Conservation (phyloP, 2,113 vertebrate species). For the Perca flavescens region DNA sequence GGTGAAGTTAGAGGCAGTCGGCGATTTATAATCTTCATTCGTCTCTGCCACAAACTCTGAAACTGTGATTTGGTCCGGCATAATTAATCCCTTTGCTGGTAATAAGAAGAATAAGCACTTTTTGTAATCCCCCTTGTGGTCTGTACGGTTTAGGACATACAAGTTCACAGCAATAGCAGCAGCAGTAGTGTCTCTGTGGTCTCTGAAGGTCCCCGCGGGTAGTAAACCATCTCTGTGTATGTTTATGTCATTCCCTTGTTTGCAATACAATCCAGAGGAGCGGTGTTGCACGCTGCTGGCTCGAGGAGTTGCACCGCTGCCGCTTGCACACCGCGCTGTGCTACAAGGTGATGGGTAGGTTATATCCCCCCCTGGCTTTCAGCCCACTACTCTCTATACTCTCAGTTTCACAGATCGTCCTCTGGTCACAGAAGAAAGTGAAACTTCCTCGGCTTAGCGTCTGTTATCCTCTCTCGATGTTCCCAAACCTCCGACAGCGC, state of each 20-base stretch:
- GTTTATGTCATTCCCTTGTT: conserved; percentile 60
- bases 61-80: conserved; percentile 98
- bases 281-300: conserved; percentile 40
- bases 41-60: conserved; percentile 98
- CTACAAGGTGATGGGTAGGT: conserved; percentile 58
- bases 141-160: not conserved
- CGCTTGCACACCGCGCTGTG: conserved; percentile 24
- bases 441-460: not conserved
- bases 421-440: not conserved
- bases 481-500: conserved; percentile 3
- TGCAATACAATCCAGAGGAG: conserved; percentile 24
- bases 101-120: conserved; percentile 20
- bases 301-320: conserved; percentile 33
- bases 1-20: conserved; percentile 98
- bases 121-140: conserved; percentile 24
- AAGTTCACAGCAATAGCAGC: conserved; percentile 61
- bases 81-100: conserved; percentile 75
- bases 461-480: not conserved
- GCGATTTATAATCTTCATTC: conserved; percentile 98
- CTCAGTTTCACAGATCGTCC: conserved; percentile 8
- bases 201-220: conserved; percentile 39
- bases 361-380: conserved; percentile 12
- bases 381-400: conserved; percentile 13
- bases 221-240: conserved; percentile 76
- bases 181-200: conserved; percentile 22